Percentiles rank a stretch among this genome's conserved stretches.
These are phyloP conservation scores for Buphagus erythrorhynchus DNA, from an alignment of 2,797 vertebrate species.

Conservation along the genomic window DNA sequence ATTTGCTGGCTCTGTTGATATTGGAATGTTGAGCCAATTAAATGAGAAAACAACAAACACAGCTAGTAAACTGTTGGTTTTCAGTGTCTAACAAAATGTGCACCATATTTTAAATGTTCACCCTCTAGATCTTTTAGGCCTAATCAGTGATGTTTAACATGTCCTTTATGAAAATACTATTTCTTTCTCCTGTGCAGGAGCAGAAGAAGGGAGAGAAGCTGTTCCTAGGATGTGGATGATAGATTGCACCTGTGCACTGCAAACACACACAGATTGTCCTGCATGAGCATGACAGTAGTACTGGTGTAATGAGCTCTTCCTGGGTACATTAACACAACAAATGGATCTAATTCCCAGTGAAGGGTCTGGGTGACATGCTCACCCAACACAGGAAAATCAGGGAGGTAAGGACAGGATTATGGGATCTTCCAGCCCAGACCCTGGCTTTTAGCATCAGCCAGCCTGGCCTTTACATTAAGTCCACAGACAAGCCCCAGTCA, in stretches of 20 bases:
- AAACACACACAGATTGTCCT: neutral
- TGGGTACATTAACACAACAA: neutral
- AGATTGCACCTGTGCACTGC: neutral
- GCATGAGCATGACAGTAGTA: neutral
- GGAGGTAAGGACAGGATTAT: neutral
- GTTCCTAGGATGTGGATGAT: neutral
- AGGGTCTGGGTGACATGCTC: neutral
- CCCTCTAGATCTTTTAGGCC: neutral
- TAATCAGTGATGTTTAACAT: neutral
- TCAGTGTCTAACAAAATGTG: constrained; percentile 8
- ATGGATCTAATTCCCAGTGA: neutral
- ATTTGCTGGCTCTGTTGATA: constrained; percentile 8
- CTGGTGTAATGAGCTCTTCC: neutral
- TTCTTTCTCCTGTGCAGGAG: neutral
- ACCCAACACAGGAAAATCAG: neutral
- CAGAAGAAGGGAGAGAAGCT: neutral
- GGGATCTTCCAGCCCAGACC: neutral
- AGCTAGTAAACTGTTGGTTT: constrained; percentile 13
- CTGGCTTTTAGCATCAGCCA: neutral
- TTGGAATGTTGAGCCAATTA: neutral
- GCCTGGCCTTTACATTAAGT: neutral
- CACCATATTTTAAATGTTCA: neutral
- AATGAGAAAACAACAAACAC: constrained; percentile 32
- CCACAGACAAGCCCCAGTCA: neutral
- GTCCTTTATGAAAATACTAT: neutral